phyloP scores from a whole-genome alignment of 2,113 vertebrate genomes.

The Semicossyphus pulcher region DNA sequence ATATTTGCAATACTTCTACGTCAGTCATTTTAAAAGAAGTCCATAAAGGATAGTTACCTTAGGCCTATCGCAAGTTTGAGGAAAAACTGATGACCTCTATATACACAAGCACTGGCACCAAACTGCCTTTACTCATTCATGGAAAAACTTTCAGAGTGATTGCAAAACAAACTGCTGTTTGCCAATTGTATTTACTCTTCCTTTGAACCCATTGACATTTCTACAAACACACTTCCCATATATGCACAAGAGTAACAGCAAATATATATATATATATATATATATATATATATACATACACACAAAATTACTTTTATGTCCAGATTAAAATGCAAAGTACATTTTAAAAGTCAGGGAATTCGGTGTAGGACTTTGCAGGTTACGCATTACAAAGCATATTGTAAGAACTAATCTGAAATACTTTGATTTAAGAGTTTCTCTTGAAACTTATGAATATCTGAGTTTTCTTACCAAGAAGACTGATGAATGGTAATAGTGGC shows the following conservation, averaged over 20 bases:
- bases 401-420: too few relatives aligned
- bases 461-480: not conserved
- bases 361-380: too few relatives aligned
- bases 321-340: too few relatives aligned
- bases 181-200: conserved; percentile 20
- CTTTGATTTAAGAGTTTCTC: too few relatives aligned
- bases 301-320: not conserved
- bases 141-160: not conserved
- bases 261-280: too few relatives aligned
- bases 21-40: not conserved
- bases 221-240: not conserved
- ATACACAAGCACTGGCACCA: not conserved
- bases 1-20: not conserved
- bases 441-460: too few relatives aligned
- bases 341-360: too few relatives aligned
- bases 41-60: not conserved
- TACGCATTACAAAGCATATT: too few relatives aligned
- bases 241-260: not conserved
- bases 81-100: not conserved
- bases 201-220: conserved; percentile 40
- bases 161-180: conserved; percentile 51
- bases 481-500: conserved; percentile 12
- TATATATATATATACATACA: too few relatives aligned
- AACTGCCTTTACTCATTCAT: conserved; percentile 3
- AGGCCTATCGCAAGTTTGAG: not conserved